phyloP scores from a whole-genome alignment of 2,113 vertebrate species.

The Tetrax tetrax region DNA sequence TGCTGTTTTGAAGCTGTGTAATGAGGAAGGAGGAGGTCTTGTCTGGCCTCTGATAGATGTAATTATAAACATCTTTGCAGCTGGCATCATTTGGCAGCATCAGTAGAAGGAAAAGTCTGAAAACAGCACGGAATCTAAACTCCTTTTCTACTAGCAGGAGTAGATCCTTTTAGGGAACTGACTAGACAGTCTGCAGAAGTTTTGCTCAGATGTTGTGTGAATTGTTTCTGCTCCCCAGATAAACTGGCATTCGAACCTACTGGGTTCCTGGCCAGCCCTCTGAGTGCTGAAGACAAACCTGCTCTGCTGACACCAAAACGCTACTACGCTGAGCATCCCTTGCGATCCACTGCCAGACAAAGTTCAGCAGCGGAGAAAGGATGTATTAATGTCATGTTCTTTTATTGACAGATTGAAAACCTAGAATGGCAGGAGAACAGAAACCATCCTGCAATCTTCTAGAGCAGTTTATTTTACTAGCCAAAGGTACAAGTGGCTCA shows the following conservation, averaged over 20 bases:
- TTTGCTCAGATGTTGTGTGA: neutral
- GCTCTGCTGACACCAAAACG: neutral
- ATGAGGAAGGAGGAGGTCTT: neutral
- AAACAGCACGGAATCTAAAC: neutral
- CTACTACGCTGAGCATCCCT: neutral
- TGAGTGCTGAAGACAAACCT: neutral
- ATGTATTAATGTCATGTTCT: constrained; percentile 3
- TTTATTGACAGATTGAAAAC: constrained; percentile 69
- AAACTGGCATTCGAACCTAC: neutral
- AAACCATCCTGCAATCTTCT: constrained; percentile 80
- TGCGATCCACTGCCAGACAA: neutral
- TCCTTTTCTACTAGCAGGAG: neutral
- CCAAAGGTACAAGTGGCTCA: constrained; percentile 82
- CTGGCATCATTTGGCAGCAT: neutral
- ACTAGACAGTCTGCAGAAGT: neutral
- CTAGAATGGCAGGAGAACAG: constrained; percentile 87
- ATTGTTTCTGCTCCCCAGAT: neutral
- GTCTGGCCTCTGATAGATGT: neutral
- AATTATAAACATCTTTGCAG: neutral
- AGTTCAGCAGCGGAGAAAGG: neutral
- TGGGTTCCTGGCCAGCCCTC: neutral
- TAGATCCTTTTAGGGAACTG: neutral
- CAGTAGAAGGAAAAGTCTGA: neutral
- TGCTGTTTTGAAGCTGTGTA: neutral
- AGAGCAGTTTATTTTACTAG: constrained; percentile 85